A percentile compares a stretch with the other conserved stretches of the same genome.
phyloP scores from a whole-genome alignment of 2,888 invertebrate genomes.

The Coleophora deauratella region DNA sequence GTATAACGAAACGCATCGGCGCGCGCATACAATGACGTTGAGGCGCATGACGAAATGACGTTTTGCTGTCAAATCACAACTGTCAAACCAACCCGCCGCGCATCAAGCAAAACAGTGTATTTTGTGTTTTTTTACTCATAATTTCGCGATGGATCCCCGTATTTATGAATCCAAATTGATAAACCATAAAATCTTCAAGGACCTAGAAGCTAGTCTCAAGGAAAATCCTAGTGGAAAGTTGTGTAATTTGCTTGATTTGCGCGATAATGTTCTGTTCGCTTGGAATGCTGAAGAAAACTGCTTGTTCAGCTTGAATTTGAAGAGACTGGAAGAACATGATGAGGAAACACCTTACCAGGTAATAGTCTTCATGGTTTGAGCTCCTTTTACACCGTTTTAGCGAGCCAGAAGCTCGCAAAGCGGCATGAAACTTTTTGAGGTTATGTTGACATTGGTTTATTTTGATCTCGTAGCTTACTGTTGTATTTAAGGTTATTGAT shows the following conservation, averaged over 20 bases:
- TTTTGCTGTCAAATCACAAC: too few species aligned
- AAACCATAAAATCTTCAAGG: slow-evolving; percentile 76
- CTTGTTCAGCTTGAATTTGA: slow-evolving; percentile 76
- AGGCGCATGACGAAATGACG: too few species aligned
- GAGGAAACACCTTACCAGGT: slow-evolving; percentile 77
- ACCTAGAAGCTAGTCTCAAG: slow-evolving; percentile 68
- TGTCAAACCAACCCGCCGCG: too few species aligned
- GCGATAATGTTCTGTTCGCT: slow-evolving; percentile 78
- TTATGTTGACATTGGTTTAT: slow-evolving; percentile 24
- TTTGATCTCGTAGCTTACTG: too few species aligned
- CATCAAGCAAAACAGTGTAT: too few species aligned
- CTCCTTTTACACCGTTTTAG: neutral
- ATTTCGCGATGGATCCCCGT: slow-evolving; percentile 67
- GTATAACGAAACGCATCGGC: too few species aligned
- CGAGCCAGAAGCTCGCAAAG: neutral
- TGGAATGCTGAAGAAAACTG: slow-evolving; percentile 79
- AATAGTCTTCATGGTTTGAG: slow-evolving; percentile 10
- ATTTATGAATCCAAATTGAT: slow-evolving; percentile 75
- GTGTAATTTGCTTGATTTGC: slow-evolving; percentile 76
- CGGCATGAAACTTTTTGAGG: slow-evolving; percentile 30
- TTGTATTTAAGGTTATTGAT: slow-evolving; percentile 17
- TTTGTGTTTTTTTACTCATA: slow-evolving; percentile 2
- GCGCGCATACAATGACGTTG: too few species aligned
- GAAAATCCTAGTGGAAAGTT: slow-evolving; percentile 71
- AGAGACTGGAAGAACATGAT: slow-evolving; percentile 55